Percentiles rank a stretch among this genome's conserved stretches.
Conservation (phyloP, 2,113 vertebrate species). For the Herpailurus yagouaroundi region DNA sequence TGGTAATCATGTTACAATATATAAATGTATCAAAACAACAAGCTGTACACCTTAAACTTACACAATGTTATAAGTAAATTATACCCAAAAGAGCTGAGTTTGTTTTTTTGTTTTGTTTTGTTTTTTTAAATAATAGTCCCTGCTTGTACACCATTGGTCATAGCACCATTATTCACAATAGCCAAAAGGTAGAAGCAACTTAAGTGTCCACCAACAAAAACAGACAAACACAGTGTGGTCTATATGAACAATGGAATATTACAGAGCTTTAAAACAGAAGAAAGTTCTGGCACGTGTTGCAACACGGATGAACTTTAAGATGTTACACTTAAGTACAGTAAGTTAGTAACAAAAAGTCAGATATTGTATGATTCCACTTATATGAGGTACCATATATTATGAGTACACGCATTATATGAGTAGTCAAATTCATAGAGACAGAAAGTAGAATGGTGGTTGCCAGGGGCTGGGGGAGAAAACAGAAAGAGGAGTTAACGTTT, state of each 20-base stretch:
- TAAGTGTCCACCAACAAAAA: not conserved
- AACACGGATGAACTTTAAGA: not conserved
- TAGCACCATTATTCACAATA: not conserved
- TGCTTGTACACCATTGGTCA: not conserved
- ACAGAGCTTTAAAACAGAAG: not conserved
- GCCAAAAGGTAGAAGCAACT: not conserved
- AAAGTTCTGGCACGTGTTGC: not conserved
- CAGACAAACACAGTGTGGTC: not conserved
- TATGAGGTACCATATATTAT: not conserved
- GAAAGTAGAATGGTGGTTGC: not conserved
- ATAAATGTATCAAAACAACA: too few relatives aligned
- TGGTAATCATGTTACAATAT: not conserved
- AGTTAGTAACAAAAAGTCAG: not conserved
- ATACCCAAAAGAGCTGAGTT: not conserved
- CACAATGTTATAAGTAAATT: not conserved
- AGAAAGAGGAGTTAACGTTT: not conserved
- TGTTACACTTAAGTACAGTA: not conserved
- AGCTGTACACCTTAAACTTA: not conserved
- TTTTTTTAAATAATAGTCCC: not conserved
- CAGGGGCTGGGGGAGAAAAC: not conserved
- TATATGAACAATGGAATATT: not conserved
- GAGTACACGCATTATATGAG: not conserved
- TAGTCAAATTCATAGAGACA: fast-evolving
- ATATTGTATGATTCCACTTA: not conserved
- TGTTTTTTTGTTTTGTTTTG: not conserved